Conservation (phyloP, 1,140 invertebrate genomes). For the Dreissena rostriformis region DNA sequence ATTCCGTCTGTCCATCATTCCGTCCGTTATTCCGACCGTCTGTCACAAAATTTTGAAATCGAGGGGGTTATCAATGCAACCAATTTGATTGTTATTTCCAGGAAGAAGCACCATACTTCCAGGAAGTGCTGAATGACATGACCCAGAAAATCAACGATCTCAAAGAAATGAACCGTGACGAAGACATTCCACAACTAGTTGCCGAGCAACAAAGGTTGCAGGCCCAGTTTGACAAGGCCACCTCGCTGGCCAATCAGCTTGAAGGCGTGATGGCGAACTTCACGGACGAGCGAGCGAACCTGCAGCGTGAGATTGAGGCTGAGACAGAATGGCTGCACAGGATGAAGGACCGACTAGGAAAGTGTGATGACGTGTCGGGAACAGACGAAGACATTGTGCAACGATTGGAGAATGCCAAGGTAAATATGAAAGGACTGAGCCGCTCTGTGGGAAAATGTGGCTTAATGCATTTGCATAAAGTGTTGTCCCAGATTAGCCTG, state of each 20-base stretch:
- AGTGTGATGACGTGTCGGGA: slow-evolving; percentile 95
- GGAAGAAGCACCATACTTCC: slow-evolving; percentile 91
- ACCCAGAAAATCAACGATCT: slow-evolving; percentile 91
- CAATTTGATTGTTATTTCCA: slow-evolving; percentile 47
- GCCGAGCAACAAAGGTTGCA: slow-evolving; percentile 87
- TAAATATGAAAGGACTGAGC: slow-evolving; percentile 41
- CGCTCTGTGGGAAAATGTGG: too few relatives aligned
- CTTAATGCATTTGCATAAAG: not conserved
- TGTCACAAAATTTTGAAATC: too few relatives aligned
- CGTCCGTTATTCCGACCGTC: too few relatives aligned
- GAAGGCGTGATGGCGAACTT: slow-evolving; percentile 87
- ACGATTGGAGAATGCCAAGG: slow-evolving; percentile 83
- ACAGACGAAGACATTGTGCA: slow-evolving; percentile 91
- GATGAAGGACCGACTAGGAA: slow-evolving; percentile 89
- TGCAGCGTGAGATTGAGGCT: slow-evolving; percentile 73
- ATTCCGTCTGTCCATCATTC: too few relatives aligned
- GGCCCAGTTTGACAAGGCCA: slow-evolving; percentile 90
- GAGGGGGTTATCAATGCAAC: too few relatives aligned
- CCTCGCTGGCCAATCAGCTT: slow-evolving; percentile 89
- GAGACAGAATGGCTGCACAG: slow-evolving; percentile 77
- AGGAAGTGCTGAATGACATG: slow-evolving; percentile 89
- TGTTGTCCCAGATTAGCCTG: too few relatives aligned
- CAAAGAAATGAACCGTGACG: slow-evolving; percentile 88
- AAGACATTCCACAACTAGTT: slow-evolving; percentile 87
- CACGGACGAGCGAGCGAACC: slow-evolving; percentile 70